Evolutionary conservation across 2,113 vertebrate genomes (phyloP).

Genomic region (Struthidea cinerea): DNA sequence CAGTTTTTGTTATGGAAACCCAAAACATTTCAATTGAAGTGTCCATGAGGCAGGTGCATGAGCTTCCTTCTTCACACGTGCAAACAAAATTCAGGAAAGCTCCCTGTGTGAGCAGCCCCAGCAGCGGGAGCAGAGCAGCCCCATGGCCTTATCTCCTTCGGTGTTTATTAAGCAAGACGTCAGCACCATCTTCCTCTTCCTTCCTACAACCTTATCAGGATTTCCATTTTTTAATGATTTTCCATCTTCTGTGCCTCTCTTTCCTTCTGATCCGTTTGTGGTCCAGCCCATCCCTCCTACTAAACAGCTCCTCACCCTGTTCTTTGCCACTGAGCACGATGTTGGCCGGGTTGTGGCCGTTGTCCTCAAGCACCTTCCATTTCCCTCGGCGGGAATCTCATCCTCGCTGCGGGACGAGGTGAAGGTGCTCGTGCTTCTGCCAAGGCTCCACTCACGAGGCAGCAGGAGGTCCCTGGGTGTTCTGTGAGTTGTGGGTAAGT

Average conservation of each 20-base stretch:
- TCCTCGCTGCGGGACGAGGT: fast-evolving
- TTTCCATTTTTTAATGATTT: neutral
- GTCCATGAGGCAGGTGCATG: too few species aligned
- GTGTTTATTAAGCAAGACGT: neutral
- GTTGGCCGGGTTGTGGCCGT: fast-evolving
- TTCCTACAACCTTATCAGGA: neutral
- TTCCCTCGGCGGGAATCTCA: neutral
- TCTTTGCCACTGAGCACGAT: fast-evolving
- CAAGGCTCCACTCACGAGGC: neutral
- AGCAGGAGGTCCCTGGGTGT: neutral
- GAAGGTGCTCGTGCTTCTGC: neutral
- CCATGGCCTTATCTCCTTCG: neutral
- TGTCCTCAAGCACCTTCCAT: neutral
- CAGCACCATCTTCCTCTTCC: neutral
- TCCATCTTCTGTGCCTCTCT: neutral
- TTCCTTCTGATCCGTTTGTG: neutral
- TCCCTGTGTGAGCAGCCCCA: neutral
- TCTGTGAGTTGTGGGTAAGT: neutral
- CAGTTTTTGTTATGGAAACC: neutral
- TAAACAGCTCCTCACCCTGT: fast-evolving
- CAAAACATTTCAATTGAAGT: fast-evolving
- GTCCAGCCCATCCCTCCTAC: too few species aligned
- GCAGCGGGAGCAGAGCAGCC: neutral
- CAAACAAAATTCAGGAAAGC: neutral
- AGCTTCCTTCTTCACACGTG: neutral